A percentile compares a stretch with the other conserved stretches of the same genome.
phyloP scores from a whole-genome alignment of 2,113 vertebrate genomes.

The Phyllostomus hastatus region DNA sequence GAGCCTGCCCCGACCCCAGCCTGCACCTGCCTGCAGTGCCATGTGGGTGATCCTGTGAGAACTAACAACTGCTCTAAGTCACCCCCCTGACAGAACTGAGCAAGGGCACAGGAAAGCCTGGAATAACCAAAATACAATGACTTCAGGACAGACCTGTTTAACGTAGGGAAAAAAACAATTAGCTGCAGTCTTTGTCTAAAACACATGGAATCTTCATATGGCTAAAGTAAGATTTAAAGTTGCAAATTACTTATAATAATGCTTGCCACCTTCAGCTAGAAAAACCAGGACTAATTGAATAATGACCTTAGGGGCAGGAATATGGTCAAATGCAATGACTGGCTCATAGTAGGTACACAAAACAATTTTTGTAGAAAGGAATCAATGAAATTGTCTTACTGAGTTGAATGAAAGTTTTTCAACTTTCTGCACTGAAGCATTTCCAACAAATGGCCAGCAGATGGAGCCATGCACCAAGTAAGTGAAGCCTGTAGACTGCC shows the following conservation, averaged over 20 bases:
- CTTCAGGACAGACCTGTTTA: not conserved
- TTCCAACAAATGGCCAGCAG: not conserved
- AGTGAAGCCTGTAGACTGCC: not conserved
- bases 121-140: not conserved
- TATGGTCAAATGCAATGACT: not conserved
- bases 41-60: fast-evolving
- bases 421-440: not conserved
- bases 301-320: not conserved
- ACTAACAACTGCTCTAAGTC: not conserved
- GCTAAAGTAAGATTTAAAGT: not conserved
- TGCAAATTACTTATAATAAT: not conserved
- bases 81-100: not conserved
- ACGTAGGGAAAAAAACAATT: not conserved
- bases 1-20: not conserved
- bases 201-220: not conserved
- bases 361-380: not conserved
- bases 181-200: not conserved
- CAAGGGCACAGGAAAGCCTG: not conserved
- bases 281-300: not conserved
- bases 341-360: not conserved
- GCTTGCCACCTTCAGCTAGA: not conserved
- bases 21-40: not conserved
- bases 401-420: not conserved
- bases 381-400: not conserved
- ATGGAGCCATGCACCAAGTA: not conserved